A percentile compares a stretch with the other conserved stretches of the same genome.
Conservation (phyloP, 2,888 invertebrate genomes). For the Lasioglossum zephyrum region DNA sequence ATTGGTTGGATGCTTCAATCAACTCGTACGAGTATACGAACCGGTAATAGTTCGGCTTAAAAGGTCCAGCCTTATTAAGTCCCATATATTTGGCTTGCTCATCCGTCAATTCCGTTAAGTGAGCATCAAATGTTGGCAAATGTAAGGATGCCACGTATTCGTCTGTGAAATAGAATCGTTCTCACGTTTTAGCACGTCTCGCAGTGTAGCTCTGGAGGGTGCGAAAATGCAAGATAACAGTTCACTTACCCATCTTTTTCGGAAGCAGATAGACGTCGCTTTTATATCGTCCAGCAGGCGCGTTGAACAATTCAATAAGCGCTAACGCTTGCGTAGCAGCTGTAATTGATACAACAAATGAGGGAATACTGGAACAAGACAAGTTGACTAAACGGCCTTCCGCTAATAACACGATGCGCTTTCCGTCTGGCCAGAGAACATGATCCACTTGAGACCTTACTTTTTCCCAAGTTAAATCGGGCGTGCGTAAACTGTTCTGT, state of each 20-base stretch:
- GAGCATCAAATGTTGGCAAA: slow-evolving; percentile 98
- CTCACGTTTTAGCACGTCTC: background rate
- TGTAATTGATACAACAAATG: slow-evolving; percentile 98
- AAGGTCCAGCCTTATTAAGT: slow-evolving; percentile 98
- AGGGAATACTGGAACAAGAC: slow-evolving; percentile 98
- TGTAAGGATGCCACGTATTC: slow-evolving; percentile 99
- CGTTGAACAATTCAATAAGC: slow-evolving; percentile 98
- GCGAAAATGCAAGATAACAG: background rate
- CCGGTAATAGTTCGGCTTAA: slow-evolving; percentile 99
- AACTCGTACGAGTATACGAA: slow-evolving; percentile 80
- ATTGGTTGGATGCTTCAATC: background rate
- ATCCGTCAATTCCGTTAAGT: slow-evolving; percentile 97
- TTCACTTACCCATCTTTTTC: slow-evolving; percentile 95
- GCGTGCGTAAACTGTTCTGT: slow-evolving; percentile 94
- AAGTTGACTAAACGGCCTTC: slow-evolving; percentile 98
- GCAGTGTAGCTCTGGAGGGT: background rate
- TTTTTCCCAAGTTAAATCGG: slow-evolving; percentile 98
- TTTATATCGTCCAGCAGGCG: slow-evolving; percentile 97
- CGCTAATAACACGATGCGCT: slow-evolving; percentile 95
- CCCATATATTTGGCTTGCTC: slow-evolving; percentile 99
- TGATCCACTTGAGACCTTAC: slow-evolving; percentile 99
- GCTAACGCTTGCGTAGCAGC: slow-evolving; percentile 98
- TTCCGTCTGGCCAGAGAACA: slow-evolving; percentile 99
- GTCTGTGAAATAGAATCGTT: slow-evolving; percentile 86
- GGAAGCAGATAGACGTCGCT: slow-evolving; percentile 98